A percentile compares a stretch with the other conserved stretches of the same genome.
phyloP scores from a whole-genome alignment of 2,113 vertebrate genomes.

The Cisticola juncidis region DNA sequence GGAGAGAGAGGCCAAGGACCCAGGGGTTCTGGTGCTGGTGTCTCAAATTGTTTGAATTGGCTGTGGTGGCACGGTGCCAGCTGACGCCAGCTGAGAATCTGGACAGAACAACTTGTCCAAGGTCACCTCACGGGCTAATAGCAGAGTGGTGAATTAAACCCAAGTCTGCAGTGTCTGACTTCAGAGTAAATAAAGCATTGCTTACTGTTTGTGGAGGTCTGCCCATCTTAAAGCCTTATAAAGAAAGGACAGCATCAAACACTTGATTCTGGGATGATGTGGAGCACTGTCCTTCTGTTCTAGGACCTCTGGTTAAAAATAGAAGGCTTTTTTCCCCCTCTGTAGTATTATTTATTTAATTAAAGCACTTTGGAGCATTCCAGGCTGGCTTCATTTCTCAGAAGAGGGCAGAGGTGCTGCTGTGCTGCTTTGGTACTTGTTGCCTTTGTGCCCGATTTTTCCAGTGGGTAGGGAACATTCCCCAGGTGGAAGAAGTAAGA shows the following conservation, averaged over 20 bases:
- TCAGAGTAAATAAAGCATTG: neutral
- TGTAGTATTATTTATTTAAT: neutral
- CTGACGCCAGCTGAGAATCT: conserved; percentile 47
- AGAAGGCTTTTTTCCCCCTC: neutral
- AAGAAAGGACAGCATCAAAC: neutral
- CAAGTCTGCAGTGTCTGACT: neutral
- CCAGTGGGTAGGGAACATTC: neutral
- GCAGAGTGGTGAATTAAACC: neutral
- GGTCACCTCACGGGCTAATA: neutral
- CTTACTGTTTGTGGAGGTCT: neutral
- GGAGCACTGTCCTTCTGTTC: neutral
- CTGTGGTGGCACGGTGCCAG: neutral
- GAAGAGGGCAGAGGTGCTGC: neutral
- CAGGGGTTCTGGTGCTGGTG: neutral
- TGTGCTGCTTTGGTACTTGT: neutral
- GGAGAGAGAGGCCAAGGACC: neutral
- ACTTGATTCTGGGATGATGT: neutral
- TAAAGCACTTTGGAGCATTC: neutral
- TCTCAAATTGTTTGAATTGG: neutral
- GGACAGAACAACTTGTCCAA: conserved; percentile 57
- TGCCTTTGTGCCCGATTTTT: neutral
- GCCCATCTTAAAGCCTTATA: neutral
- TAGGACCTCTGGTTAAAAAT: neutral
- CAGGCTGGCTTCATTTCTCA: neutral
- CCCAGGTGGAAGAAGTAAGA: neutral